Evolutionary conservation across 2,888 invertebrate species (phyloP), one percentile per base, ranked within the genome.

Genomic region (Cosmia pyralina): DNA sequence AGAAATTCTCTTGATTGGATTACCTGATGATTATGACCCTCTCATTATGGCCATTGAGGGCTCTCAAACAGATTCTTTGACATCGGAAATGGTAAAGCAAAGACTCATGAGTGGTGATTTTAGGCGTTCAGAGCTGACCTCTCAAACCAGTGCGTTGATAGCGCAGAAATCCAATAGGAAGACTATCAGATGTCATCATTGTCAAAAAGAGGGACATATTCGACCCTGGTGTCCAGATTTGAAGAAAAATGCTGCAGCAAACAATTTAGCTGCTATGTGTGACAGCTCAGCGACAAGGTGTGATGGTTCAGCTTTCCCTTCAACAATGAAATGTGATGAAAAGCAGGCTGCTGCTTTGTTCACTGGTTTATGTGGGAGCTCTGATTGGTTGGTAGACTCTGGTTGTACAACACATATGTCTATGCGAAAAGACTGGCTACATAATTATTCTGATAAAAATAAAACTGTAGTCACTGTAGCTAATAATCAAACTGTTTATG

Each of bases 321-420:
- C 10, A 41, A 41, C 10, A 41, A 7, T 41, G 41, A 7, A 41
- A 41, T 41, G 41, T 41, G 41, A 41, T 7, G 41, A 41, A 7
- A 41, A 41, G 41, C 41, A 41, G 41, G 41, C 41, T 41, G 41
- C 41, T 41, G 41, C 41, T 41, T 41, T 41, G 10, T 41, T 41
- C 41, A 41, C 41, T 7, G 41, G 41, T 41, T 41, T 41, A 41
- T 41, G 41, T 41, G 41, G 41, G 41, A 41, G 41, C 41, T 41
- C 41, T 46, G 55, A 58, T n/a, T 28, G 57, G 57, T 58, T 34
- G 34, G 57, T 58, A 38, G 57, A 60, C 41, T 60, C 59, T 34
- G 57, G 57, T 58, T 34, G 57, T 34, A 58, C 57, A 58, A 58
- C 57, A 58, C 57, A 58, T 58, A 58, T 58, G 57, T 34, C 57